Percentiles rank a stretch among this genome's conserved stretches.
phyloP scores from a whole-genome alignment of 2,888 invertebrate species.

The Microctonus brassicae region DNA sequence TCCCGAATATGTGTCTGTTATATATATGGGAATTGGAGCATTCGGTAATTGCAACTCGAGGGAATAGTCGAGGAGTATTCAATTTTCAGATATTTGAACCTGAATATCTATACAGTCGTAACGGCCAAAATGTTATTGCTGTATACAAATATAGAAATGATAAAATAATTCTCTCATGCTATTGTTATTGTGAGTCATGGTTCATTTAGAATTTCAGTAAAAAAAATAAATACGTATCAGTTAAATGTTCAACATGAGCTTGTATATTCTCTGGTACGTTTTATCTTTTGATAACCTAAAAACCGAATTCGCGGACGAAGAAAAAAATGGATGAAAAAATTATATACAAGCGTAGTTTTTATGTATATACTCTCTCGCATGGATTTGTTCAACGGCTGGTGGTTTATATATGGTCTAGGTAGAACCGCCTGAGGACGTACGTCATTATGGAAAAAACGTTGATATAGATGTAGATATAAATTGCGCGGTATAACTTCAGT shows the following conservation, averaged over 20 bases:
- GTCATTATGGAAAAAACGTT: constrained; percentile 39
- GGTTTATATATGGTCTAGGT: constrained; percentile 14
- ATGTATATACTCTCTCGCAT: too few relatives aligned
- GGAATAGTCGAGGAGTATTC: constrained; percentile 32
- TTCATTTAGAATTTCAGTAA: too few relatives aligned
- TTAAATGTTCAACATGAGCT: not conserved
- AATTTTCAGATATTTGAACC: constrained; percentile 45
- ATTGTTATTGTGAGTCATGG: too few relatives aligned
- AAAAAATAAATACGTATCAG: too few relatives aligned
- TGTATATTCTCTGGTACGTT: not conserved
- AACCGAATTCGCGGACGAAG: not conserved
- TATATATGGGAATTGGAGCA: constrained; percentile 26
- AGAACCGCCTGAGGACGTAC: constrained; percentile 43
- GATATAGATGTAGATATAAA: not conserved
- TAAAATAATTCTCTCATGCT: too few relatives aligned
- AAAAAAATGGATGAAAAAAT: constrained; percentile 12
- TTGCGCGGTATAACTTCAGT: constrained; percentile 32
- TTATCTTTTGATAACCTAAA: not conserved
- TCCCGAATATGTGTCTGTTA: not conserved
- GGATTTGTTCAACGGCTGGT: constrained; percentile 5
- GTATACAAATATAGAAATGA: not conserved
- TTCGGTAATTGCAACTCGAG: constrained; percentile 31
- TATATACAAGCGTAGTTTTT: too few relatives aligned
- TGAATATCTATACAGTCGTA: not conserved
- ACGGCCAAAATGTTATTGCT: constrained; percentile 3